These are phyloP conservation scores for Microdon myrmicae DNA, from an alignment of 2,888 invertebrate genomes.

Conservation along the genomic window DNA sequence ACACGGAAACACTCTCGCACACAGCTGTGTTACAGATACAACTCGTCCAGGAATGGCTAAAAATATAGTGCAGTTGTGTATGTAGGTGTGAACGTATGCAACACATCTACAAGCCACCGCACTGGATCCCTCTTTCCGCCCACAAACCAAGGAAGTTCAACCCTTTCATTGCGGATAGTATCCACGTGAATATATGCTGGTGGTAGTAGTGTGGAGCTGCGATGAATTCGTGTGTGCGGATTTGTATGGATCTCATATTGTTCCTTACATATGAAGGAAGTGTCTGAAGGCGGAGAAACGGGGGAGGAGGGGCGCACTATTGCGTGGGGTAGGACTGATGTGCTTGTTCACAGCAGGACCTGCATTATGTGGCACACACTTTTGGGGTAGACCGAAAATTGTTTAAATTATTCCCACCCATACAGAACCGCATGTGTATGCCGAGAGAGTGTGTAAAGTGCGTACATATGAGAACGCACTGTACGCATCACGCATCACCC, in stretches of 20 bases:
- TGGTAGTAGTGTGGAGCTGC: slow-evolving; percentile 11
- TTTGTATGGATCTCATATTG: slow-evolving; percentile 7
- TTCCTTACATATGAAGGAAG: no score
- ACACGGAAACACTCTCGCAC: slow-evolving; percentile 26
- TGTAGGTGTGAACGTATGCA: slow-evolving; percentile 13
- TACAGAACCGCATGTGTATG: slow-evolving; percentile 50
- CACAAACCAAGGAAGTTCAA: slow-evolving; percentile 24
- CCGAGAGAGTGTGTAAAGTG: slow-evolving; percentile 33
- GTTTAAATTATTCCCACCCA: slow-evolving; percentile 51
- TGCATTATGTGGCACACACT: slow-evolving; percentile 52
- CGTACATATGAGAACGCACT: slow-evolving; percentile 34
- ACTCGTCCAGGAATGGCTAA: slow-evolving; percentile 41
- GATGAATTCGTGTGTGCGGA: slow-evolving; percentile 5
- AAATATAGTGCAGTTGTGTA: slow-evolving; percentile 30
- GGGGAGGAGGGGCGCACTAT: slow-evolving; percentile 12
- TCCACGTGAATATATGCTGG: no score
- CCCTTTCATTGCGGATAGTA: slow-evolving; percentile 45
- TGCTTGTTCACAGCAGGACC: slow-evolving; percentile 47
- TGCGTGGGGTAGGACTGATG: slow-evolving; percentile 44
- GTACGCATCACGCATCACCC: slow-evolving; percentile 9
- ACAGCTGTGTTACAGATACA: slow-evolving; percentile 22
- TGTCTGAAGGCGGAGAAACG: slow-evolving; percentile 6
- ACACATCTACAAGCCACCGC: slow-evolving; percentile 8
- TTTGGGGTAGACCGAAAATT: slow-evolving; percentile 53
- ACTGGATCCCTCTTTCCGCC: slow-evolving; percentile 22